Evolutionary conservation across 1,140 invertebrate species (phyloP).

Genomic region (Anagrus nilaparvatae): DNA sequence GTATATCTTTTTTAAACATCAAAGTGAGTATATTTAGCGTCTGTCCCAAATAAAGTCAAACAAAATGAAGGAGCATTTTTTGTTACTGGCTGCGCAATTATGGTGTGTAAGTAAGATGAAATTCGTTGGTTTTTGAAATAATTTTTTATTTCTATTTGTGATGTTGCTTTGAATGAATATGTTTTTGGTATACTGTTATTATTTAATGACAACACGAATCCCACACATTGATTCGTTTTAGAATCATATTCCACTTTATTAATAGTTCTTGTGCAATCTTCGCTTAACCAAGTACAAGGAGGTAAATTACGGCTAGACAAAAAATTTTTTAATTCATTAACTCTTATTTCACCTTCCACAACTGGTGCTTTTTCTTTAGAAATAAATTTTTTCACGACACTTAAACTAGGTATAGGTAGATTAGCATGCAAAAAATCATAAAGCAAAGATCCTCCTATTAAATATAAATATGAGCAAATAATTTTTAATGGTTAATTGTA

Average conservation of each 20-base stretch:
- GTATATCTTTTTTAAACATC: slow-evolving; percentile 11
- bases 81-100: slow-evolving; percentile 16
- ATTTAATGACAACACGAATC: slow-evolving; percentile 17
- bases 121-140: slow-evolving; percentile 9
- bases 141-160: slow-evolving; percentile 13
- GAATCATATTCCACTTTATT: slow-evolving; percentile 17
- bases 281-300: slow-evolving; percentile 12
- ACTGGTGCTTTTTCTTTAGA: slow-evolving; percentile 3
- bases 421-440: slow-evolving; percentile 5
- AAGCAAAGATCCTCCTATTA: slow-evolving; percentile 6
- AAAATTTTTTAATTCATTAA: slow-evolving; percentile 13
- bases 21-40: slow-evolving; percentile 14
- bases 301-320: slow-evolving; percentile 11
- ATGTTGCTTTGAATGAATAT: slow-evolving; percentile 12
- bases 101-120: slow-evolving; percentile 12
- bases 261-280: slow-evolving; percentile 15
- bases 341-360: slow-evolving; percentile 7
- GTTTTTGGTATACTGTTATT: slow-evolving; percentile 12
- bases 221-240: slow-evolving; percentile 17
- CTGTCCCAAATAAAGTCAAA: slow-evolving; percentile 14
- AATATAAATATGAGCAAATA: slow-evolving; percentile 2
- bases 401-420: slow-evolving; percentile 3
- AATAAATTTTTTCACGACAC: background rate
- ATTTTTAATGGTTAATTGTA: slow-evolving; percentile 5
- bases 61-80: slow-evolving; percentile 12